These are phyloP conservation scores for Conchocele bisecta DNA, from an alignment of 2,888 invertebrate species.

Conservation along the genomic window DNA sequence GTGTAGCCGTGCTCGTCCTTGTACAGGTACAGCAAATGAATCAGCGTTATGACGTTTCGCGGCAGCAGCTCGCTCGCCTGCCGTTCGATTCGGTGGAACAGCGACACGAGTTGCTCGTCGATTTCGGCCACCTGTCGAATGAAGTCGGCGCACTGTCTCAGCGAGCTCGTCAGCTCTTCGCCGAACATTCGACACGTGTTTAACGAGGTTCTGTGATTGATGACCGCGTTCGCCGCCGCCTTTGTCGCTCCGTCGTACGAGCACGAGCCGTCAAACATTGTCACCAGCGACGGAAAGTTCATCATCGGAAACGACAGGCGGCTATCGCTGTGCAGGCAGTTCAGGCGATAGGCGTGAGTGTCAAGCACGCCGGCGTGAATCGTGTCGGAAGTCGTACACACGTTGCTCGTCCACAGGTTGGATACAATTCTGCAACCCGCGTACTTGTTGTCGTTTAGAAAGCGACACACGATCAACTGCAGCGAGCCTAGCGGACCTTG, in stretches of 20 bases:
- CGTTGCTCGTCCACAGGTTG: constrained; percentile 17
- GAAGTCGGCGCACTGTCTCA: background rate
- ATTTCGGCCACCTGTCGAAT: constrained; percentile 1
- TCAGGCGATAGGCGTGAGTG: constrained; percentile 3
- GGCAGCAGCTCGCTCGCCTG: constrained; percentile 8
- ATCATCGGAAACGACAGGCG: background rate
- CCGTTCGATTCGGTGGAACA: constrained; percentile 11
- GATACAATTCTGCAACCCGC: background rate
- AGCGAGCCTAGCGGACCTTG: constrained; percentile 12
- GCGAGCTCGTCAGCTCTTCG: background rate
- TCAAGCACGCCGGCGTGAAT: constrained; percentile 15
- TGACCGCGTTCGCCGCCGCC: constrained; percentile 1
- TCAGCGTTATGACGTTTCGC: constrained; percentile 6
- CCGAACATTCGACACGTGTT: constrained; percentile 25
- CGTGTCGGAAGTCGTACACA: constrained; percentile 16
- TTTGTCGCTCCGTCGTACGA: no score
- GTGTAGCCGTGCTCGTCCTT: background rate
- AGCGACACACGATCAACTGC: constrained; percentile 7
- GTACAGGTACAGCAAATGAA: constrained; percentile 11
- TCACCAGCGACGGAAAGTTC: no score
- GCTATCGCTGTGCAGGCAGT: background rate
- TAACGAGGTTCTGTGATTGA: constrained; percentile 21
- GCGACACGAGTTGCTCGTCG: background rate
- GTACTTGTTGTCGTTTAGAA: constrained; percentile 18
- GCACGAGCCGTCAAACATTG: background rate